These are phyloP conservation scores for Cephus rjabovi DNA, from an alignment of 2,888 invertebrate species.

Conservation along the genomic window DNA sequence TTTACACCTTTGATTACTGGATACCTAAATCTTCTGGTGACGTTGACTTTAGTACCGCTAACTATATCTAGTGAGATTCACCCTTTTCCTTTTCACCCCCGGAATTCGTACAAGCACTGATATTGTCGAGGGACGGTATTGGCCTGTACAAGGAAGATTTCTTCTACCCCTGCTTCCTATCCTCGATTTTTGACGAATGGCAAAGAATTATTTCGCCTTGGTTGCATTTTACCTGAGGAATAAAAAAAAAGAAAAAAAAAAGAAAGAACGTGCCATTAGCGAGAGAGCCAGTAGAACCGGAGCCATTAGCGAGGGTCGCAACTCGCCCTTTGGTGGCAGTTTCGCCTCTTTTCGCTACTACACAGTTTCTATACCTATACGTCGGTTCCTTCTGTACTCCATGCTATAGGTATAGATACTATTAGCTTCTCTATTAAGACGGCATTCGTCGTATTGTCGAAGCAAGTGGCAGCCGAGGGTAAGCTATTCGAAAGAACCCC, in stretches of 20 bases:
- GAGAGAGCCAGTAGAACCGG: not conserved
- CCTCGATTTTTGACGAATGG: not conserved
- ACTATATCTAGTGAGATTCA: not conserved
- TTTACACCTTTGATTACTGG: not conserved
- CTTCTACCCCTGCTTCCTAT: not conserved
- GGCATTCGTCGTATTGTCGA: conserved; percentile 10
- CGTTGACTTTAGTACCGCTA: no score
- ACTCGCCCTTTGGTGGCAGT: not conserved
- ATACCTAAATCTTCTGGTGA: not conserved
- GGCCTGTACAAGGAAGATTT: not conserved
- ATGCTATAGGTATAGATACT: not conserved
- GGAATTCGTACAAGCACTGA: not conserved
- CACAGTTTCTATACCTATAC: not conserved
- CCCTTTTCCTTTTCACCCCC: not conserved
- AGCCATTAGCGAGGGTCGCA: conserved; percentile 6
- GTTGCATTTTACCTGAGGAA: not conserved
- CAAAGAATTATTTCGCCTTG: not conserved
- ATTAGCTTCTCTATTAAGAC: conserved; percentile 1
- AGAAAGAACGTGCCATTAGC: conserved; percentile 11
- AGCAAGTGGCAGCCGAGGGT: conserved; percentile 15
- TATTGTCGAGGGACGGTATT: not conserved
- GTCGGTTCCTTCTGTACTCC: not conserved
- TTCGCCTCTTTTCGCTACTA: not conserved
- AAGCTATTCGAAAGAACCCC: conserved; percentile 12
- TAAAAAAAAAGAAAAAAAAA: not conserved